Evolutionary conservation across 2,888 invertebrate genomes (phyloP), one percentile per base, ranked within the genome.

Genomic region (Epinotia brunnichana): DNA sequence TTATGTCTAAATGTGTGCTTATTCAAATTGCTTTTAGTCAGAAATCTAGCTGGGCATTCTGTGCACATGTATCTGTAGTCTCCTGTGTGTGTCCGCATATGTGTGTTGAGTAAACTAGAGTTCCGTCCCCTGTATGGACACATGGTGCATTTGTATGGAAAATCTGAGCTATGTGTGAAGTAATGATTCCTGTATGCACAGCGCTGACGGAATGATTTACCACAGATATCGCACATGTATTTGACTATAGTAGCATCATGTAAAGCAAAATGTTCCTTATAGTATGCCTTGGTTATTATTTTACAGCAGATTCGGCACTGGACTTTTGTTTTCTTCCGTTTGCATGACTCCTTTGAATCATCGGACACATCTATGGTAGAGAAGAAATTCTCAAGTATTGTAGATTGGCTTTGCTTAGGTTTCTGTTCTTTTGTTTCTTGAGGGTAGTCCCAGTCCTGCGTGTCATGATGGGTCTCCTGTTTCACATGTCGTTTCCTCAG

Each of bases 1-100:
- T 79, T 82, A 75, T 79, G 77, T 76, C 73, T 78, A 72, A 77
- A 72, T 76, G 69, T 77, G 75, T 78, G 72, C 77, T 77, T 77
- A 69, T 79, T 75, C 76, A 82, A 77, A 79, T 80, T 74, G 76
- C 82, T 82, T 77, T 76, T 67, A 13, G 71, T 71, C 19, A 68
- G 21, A 60, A 71, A 74, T 48, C 71, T 57, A 7, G 75, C 77
- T 24, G 74, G 63, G 59, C 76, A 76, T 57, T 76, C 75, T 7
- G 73, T 61, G 29, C 76, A 76, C 70, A 75, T 72, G 51, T 76
- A 76, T 19, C 73, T 74, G 53, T 76, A 76, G 44, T 76, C 75
- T 21, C 72, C 74, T 4, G 74, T 74, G 57, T 76, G 76, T 1
- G 74, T 75, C 0, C 77, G 66, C 75, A 77, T 74, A 24, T 79